A percentile compares a stretch with the other conserved stretches of the same genome.
phyloP scores from a whole-genome alignment of 2,888 invertebrate genomes.

The Caprella mutica region DNA sequence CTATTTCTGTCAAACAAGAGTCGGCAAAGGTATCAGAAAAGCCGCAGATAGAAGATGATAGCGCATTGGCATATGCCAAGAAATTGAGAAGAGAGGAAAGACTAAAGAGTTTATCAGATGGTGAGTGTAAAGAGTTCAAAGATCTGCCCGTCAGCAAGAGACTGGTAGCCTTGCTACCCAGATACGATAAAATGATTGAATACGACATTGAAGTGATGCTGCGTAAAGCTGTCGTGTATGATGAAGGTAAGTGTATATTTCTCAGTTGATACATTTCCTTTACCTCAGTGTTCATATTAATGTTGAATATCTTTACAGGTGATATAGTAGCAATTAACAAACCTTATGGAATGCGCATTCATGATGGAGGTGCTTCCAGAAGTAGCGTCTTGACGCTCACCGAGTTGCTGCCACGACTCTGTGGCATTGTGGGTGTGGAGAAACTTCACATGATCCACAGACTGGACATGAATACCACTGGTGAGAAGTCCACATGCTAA shows the following conservation, averaged over 20 bases:
- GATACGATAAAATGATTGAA: neutral
- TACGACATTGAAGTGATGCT: neutral
- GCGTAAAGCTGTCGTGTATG: no score
- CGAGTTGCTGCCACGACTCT: slow-evolving; percentile 2
- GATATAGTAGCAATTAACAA: slow-evolving; percentile 12
- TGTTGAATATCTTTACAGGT: slow-evolving; percentile 6
- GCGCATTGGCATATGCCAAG: slow-evolving; percentile 4
- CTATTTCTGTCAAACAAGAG: no score
- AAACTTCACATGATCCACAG: slow-evolving; percentile 4
- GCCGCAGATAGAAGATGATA: no score
- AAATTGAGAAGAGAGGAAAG: slow-evolving; percentile 6
- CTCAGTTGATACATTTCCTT: neutral
- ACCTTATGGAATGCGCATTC: slow-evolving; percentile 11
- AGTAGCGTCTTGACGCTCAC: neutral
- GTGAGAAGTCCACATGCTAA: neutral
- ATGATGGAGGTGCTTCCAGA: slow-evolving; percentile 1
- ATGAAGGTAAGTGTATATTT: neutral
- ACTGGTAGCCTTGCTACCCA: neutral
- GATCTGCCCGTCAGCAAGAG: no score
- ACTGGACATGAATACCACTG: slow-evolving; percentile 16
- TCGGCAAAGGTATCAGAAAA: no score
- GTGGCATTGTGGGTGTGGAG: neutral
- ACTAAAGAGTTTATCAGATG: neutral
- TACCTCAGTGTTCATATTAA: neutral
- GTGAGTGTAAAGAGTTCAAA: no score